Evolutionary conservation across 1,140 invertebrate genomes (phyloP).

Genomic region (Maconellicoccus hirsutus): DNA sequence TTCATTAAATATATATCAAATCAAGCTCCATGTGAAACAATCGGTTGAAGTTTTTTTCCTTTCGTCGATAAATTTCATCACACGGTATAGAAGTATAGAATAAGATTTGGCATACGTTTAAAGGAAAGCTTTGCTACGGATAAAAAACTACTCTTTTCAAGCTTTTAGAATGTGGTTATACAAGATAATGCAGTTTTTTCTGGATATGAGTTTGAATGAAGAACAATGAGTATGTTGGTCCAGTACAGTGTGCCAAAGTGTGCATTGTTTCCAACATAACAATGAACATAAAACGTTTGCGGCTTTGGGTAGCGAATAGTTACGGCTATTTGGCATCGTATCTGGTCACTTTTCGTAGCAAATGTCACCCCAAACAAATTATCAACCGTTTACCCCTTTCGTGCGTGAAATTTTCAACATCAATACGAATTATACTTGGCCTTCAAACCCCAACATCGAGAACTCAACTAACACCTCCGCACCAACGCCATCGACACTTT

Average conservation of each 20-base stretch:
- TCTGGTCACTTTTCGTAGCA: conserved; percentile 14
- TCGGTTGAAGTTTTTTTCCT: too few relatives aligned
- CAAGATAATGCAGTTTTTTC: too few relatives aligned
- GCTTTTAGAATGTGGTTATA: too few relatives aligned
- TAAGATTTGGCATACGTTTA: too few relatives aligned
- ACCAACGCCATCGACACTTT: too few relatives aligned
- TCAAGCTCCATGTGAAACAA: too few relatives aligned
- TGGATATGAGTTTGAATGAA: not conserved
- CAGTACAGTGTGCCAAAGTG: not conserved
- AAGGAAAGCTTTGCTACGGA: too few relatives aligned
- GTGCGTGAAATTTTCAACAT: not conserved
- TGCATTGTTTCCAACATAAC: conserved; percentile 1
- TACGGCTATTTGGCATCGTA: conserved; percentile 11
- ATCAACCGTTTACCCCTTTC: not conserved
- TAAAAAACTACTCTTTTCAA: too few relatives aligned
- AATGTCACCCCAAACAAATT: conserved; percentile 18
- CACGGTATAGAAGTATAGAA: too few relatives aligned
- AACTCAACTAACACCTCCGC: not conserved
- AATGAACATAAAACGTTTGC: conserved; percentile 12
- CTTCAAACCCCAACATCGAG: conserved; percentile 7
- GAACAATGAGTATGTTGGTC: not conserved
- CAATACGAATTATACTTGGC: conserved; percentile 13
- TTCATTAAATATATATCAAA: too few relatives aligned
- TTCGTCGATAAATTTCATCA: too few relatives aligned
- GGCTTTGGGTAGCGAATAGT: not conserved